Percentiles rank a stretch among this genome's conserved stretches.
Evolutionary conservation across 2,888 invertebrate genomes (phyloP).

Genomic region (Philereme transversata): DNA sequence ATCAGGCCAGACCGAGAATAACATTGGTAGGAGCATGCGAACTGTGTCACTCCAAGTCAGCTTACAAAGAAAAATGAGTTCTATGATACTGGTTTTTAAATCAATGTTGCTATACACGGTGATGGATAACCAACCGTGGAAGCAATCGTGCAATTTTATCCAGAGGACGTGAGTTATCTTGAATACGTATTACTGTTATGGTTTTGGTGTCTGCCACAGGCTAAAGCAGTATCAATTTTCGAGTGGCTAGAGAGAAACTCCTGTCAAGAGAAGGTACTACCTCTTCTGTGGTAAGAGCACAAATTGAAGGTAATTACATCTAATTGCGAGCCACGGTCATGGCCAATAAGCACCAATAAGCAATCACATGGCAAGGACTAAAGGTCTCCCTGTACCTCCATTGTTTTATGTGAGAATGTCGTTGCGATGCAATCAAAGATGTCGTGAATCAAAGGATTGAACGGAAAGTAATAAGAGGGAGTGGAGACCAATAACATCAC

Average conservation of each 20-base stretch:
- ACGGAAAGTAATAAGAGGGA: conserved; percentile 13
- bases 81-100: too few relatives aligned
- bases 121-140: too few relatives aligned
- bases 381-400: conserved; percentile 55
- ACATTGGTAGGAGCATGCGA: conserved; percentile 54
- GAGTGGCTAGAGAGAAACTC: too few relatives aligned
- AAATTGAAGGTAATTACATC: conserved; percentile 82
- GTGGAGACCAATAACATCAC: too few relatives aligned
- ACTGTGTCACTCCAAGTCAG: not conserved
- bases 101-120: too few relatives aligned
- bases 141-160: too few relatives aligned
- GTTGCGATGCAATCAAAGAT: conserved; percentile 29
- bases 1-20: conserved; percentile 68
- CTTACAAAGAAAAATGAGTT: too few relatives aligned
- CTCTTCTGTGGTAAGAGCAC: conserved; percentile 44
- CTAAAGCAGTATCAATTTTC: too few relatives aligned
- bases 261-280: not conserved
- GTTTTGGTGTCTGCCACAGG: too few relatives aligned
- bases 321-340: conserved; percentile 81
- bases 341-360: conserved; percentile 83
- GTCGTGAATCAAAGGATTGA: conserved; percentile 23
- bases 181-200: too few relatives aligned
- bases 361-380: conserved; percentile 71
- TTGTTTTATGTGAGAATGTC: conserved; percentile 39
- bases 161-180: too few relatives aligned